Evolutionary conservation across 2,888 invertebrate genomes (phyloP).

Genomic region (Melipona bicolor): DNA sequence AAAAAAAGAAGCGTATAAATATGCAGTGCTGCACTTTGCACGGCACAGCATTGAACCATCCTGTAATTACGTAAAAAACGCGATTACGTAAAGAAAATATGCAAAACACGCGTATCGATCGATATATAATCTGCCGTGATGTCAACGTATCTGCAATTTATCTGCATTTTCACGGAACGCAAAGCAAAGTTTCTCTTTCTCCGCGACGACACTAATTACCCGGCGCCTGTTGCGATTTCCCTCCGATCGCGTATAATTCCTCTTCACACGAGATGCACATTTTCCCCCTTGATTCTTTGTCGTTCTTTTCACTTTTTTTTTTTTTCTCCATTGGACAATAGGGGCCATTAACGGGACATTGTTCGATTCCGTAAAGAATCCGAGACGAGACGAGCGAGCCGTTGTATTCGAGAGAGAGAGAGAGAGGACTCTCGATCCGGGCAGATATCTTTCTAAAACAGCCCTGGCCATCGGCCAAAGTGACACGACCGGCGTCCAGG

Average conservation of each 20-base stretch:
- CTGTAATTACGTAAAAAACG: neutral
- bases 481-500: conserved; percentile 12
- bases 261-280: neutral
- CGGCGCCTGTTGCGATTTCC: conserved; percentile 2
- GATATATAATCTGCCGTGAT: neutral
- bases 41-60: neutral
- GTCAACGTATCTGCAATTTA: neutral
- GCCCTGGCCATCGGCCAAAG: conserved; percentile 55
- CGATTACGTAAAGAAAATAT: conserved; percentile 32
- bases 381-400: conserved; percentile 30
- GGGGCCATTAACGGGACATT: conserved; percentile 40
- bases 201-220: conserved; percentile 24
- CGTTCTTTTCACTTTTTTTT: neutral
- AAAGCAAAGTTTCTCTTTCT: neutral
- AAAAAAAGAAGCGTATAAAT: neutral
- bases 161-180: conserved; percentile 21
- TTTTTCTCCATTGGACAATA: conserved; percentile 11
- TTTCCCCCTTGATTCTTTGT: neutral
- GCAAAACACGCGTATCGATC: neutral
- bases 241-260: neutral
- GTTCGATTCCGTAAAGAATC: conserved; percentile 42
- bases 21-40: neutral
- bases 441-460: conserved; percentile 62
- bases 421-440: conserved; percentile 25
- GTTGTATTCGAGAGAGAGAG: conserved; percentile 36